These are phyloP conservation scores for Corydoras sp. DNA, from an alignment of 2,113 vertebrate genomes.

Conservation along the genomic window DNA sequence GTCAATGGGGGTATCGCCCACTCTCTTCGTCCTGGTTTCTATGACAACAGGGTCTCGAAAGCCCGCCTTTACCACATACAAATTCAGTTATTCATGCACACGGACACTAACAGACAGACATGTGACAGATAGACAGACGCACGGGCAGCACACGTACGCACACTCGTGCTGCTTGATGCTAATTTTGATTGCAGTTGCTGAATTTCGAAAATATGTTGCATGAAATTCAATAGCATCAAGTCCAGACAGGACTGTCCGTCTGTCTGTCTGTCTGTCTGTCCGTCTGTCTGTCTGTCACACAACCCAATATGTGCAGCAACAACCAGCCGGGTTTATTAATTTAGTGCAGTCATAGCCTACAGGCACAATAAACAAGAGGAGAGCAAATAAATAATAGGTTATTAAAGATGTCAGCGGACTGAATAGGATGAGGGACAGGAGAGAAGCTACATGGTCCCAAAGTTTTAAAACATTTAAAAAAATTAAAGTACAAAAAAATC, in stretches of 20 bases:
- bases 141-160: slow-evolving; percentile 5
- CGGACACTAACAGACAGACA: slow-evolving; percentile 47
- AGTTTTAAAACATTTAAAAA: slow-evolving; percentile 15
- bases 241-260: not conserved
- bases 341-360: slow-evolving; percentile 64
- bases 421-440: slow-evolving; percentile 55
- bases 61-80: slow-evolving; percentile 50
- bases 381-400: slow-evolving; percentile 63
- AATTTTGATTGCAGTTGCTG: slow-evolving; percentile 1
- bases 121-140: slow-evolving; percentile 46
- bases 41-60: slow-evolving; percentile 61
- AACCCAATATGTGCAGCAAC: slow-evolving; percentile 23
- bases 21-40: slow-evolving; percentile 55
- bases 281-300: slow-evolving; percentile 7
- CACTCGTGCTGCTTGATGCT: not conserved
- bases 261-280: slow-evolving; percentile 8
- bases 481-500: not conserved
- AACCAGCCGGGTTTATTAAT: slow-evolving; percentile 57
- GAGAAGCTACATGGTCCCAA: slow-evolving; percentile 3
- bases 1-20: slow-evolving; percentile 55
- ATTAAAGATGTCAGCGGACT: slow-evolving; percentile 61
- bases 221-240: not conserved
- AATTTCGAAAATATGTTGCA: not conserved
- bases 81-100: slow-evolving; percentile 68
- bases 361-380: slow-evolving; percentile 57